Evolutionary conservation across 2,888 invertebrate genomes (phyloP), one percentile per base, ranked within the genome.

Genomic region (Notodonta dromedarius): DNA sequence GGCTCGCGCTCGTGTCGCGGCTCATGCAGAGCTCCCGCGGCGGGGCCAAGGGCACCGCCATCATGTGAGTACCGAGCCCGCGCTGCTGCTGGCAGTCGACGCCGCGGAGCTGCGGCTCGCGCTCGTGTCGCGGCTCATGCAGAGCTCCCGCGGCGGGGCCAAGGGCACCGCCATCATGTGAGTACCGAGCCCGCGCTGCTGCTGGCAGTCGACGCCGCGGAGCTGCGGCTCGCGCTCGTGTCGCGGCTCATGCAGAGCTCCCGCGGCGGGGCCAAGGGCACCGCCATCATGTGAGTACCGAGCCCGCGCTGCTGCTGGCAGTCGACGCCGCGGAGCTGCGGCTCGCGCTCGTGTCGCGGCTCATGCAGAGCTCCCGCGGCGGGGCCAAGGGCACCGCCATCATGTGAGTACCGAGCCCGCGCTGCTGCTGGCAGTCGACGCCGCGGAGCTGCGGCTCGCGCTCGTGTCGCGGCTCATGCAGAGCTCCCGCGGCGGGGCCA

Each of bases 151-250:
- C 58, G 98, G 98, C 11, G 98, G 98, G 13, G 91, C 96, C 67
- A 98, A 98, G 90, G 98, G 98, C 74, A 98, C 98, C 32, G 96
- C 98, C 58, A 98, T 98, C 70, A 97, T 98, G 98, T 97, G 88
- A 94, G 95, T 68, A 12, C 16, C n/a, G 9, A 12, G 11, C 44
- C 44, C 44, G 44, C 44, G 44, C 44, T 44, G 12, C 11, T 44
- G 44, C 66, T 78, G 51, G 78, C 75, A 4, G 76, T 73, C 1
- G 75, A 77, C 57, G 64, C 71, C 6, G 66, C 58, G 2, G 77
- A 77, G 56, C 63, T 78, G 59, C 58, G 77, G 12, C 66, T 78
- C 84, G 96, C 98, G 13, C 94, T 99, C 14, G 96, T 97, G 11
- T 96, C 97, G 3, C 94, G 98, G 59, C 97, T 98, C 9, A 98